These are phyloP conservation scores for Tympanuchus pallidicinctus DNA, from an alignment of 2,113 vertebrate species.

Conservation along the genomic window DNA sequence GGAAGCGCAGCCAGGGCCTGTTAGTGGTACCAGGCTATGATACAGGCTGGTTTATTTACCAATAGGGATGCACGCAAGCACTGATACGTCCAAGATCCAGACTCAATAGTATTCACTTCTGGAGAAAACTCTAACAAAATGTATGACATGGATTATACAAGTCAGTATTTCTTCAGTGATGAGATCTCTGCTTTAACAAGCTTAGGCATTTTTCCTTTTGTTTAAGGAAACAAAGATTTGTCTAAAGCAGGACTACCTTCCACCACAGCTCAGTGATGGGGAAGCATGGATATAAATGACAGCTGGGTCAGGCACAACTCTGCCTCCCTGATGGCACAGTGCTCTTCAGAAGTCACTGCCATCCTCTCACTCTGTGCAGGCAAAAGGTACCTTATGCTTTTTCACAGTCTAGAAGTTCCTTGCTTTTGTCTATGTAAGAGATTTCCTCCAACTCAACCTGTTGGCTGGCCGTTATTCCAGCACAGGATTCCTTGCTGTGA, in stretches of 20 bases:
- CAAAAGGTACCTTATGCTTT: neutral
- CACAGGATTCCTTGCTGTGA: neutral
- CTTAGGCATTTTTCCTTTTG: neutral
- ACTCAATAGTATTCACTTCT: accelerated
- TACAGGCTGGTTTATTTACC: too few relatives aligned
- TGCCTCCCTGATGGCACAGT: neutral
- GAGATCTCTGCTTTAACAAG: accelerated
- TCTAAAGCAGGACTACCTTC: neutral
- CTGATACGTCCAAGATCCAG: neutral
- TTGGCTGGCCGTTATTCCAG: neutral
- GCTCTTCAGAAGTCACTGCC: neutral
- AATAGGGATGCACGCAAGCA: neutral
- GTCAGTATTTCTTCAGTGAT: neutral
- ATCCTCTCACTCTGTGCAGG: neutral
- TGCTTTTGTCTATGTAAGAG: neutral
- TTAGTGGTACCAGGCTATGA: too few relatives aligned
- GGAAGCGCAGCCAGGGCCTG: neutral
- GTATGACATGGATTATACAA: neutral
- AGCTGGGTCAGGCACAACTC: neutral
- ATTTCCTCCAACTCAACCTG: neutral
- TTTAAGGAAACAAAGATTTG: neutral
- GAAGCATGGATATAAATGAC: neutral
- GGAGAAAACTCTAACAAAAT: neutral
- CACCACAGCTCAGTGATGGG: accelerated
- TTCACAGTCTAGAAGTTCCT: neutral